phyloP scores from a whole-genome alignment of 2,888 invertebrate species.

The Torymus auratus region DNA sequence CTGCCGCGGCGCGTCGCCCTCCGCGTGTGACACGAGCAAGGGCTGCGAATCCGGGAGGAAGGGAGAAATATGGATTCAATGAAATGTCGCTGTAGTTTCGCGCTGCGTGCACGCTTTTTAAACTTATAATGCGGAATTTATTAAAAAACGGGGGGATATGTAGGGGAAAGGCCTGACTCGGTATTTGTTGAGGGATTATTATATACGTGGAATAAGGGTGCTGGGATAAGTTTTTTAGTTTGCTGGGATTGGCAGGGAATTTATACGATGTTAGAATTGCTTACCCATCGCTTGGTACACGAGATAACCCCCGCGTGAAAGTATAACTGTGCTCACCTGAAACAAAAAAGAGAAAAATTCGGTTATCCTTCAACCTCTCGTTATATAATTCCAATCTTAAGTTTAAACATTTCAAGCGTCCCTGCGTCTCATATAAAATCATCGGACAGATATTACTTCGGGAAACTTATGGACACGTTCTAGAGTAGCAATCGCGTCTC shows the following conservation, averaged over 20 bases:
- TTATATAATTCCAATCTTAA: too few relatives aligned
- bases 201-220: too few relatives aligned
- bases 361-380: background rate
- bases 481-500: too few relatives aligned
- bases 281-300: background rate
- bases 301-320: background rate
- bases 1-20: conserved; percentile 50
- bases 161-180: too few relatives aligned
- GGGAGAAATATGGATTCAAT: conserved; percentile 54
- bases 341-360: conserved; percentile 18
- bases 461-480: too few relatives aligned
- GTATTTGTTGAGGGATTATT: too few relatives aligned
- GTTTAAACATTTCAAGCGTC: too few relatives aligned
- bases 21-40: conserved; percentile 25
- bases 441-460: too few relatives aligned
- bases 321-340: conserved; percentile 33
- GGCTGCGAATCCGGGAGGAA: conserved; percentile 16
- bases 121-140: conserved; percentile 25
- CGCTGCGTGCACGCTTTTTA: background rate
- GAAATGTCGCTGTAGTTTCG: conserved; percentile 42
- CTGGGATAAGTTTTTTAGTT: too few relatives aligned
- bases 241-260: too few relatives aligned
- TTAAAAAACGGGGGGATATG: conserved; percentile 1
- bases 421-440: too few relatives aligned
- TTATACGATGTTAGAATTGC: background rate